Conservation (phyloP, 2,888 invertebrate genomes). For the Eulithis testata region DNA sequence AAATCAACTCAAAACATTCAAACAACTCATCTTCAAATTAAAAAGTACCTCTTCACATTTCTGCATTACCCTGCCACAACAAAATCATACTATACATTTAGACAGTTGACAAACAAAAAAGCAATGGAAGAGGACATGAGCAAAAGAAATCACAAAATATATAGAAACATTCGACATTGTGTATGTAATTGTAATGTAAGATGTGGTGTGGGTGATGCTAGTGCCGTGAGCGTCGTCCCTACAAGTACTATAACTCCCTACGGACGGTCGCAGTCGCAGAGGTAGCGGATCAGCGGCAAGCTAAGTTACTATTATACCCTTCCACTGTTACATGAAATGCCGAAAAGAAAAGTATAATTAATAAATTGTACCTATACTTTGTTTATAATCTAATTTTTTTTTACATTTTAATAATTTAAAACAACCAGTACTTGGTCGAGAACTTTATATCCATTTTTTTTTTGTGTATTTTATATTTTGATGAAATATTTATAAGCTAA, state of each 20-base stretch:
- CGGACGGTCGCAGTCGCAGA: conserved; percentile 44
- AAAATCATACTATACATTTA: conserved; percentile 81
- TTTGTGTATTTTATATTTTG: conserved; percentile 85
- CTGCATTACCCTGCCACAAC: conserved; percentile 84
- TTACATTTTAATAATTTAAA: conserved; percentile 85
- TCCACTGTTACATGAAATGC: conserved; percentile 80
- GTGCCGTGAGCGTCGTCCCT: conserved; percentile 13
- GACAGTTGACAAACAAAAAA: conserved; percentile 80
- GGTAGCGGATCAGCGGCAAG: conserved; percentile 65
- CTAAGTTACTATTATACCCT: conserved; percentile 60
- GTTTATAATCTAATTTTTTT: conserved; percentile 84
- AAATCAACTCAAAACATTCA: conserved; percentile 82
- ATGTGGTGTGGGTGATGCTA: conserved; percentile 58
- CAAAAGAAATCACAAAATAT: conserved; percentile 80
- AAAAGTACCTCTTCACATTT: conserved; percentile 83
- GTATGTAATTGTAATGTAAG: conserved; percentile 49
- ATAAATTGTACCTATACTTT: conserved; percentile 85
- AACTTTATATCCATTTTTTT: conserved; percentile 83
- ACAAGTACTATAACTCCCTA: conserved; percentile 24
- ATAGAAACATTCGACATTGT: conserved; percentile 68
- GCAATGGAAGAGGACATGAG: conserved; percentile 82
- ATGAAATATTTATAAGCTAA: conserved; percentile 85
- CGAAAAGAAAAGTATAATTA: conserved; percentile 84
- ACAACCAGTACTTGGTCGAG: conserved; percentile 84
- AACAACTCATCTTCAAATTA: conserved; percentile 79